Evolutionary conservation across 1,140 invertebrate genomes (phyloP).

Genomic region (Lepidurus couesii): DNA sequence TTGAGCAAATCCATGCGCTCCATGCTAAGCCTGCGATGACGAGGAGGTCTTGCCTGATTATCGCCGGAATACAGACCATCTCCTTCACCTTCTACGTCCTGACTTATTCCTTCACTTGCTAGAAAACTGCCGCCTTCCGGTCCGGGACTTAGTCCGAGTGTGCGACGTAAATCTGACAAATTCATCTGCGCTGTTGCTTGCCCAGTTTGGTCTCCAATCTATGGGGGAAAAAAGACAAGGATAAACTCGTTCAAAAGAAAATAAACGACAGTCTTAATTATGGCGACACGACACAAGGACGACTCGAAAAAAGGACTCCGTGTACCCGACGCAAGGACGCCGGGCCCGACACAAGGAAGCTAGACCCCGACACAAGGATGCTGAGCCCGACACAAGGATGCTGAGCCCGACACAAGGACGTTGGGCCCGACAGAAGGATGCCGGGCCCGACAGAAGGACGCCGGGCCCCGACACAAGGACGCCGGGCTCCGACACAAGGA

Average conservation of each 20-base stretch:
- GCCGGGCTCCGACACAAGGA: too few species aligned
- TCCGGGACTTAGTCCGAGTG: slow-evolving; percentile 54
- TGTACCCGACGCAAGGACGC: too few species aligned
- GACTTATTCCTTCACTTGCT: slow-evolving; percentile 1
- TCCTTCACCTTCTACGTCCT: slow-evolving; percentile 35
- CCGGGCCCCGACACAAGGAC: too few species aligned
- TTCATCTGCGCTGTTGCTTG: slow-evolving; percentile 90
- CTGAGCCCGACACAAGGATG: too few species aligned
- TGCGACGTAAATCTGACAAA: slow-evolving; percentile 77
- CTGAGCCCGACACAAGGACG: too few species aligned
- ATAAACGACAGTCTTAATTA: background rate
- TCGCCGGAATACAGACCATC: slow-evolving; percentile 37
- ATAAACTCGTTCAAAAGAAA: background rate
- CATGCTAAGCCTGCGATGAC: slow-evolving; percentile 77
- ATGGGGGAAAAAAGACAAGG: slow-evolving; percentile 36
- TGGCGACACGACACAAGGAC: too few species aligned
- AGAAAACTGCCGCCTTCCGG: background rate
- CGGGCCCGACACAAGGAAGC: too few species aligned
- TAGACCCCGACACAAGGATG: too few species aligned
- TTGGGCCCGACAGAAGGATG: too few species aligned
- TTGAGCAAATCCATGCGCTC: slow-evolving; percentile 92
- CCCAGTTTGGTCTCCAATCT: slow-evolving; percentile 82
- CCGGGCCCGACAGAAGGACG: too few species aligned
- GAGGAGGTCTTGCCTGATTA: slow-evolving; percentile 31
- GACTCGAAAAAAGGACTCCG: too few species aligned